These are phyloP conservation scores for Eustalomyia histrio DNA, from an alignment of 2,888 invertebrate genomes.

Conservation along the genomic window DNA sequence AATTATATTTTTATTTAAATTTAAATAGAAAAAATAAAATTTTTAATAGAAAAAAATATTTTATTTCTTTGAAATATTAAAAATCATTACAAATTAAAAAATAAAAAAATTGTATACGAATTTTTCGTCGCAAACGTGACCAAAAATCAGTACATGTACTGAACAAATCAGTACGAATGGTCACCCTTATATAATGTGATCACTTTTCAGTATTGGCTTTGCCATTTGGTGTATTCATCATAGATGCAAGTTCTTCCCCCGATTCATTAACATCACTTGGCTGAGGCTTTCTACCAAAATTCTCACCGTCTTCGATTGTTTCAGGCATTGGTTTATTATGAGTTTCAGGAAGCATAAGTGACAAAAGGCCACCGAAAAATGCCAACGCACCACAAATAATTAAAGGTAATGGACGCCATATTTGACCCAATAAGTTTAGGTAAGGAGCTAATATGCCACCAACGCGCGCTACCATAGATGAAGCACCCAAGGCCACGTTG, in stretches of 20 bases:
- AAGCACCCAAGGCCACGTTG: constrained; percentile 91
- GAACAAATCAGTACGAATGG: too few relatives aligned
- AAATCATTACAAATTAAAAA: too few relatives aligned
- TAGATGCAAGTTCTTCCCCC: constrained; percentile 70
- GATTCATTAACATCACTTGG: constrained; percentile 43
- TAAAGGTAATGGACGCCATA: constrained; percentile 85
- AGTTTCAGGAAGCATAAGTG: constrained; percentile 89
- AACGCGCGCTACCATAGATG: constrained; percentile 92
- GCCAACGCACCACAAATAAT: constrained; percentile 87
- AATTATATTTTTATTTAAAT: too few relatives aligned
- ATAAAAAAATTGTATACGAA: too few relatives aligned
- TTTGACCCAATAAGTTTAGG: constrained; percentile 84
- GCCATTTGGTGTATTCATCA: constrained; percentile 64
- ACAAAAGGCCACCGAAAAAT: constrained; percentile 85
- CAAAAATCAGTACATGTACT: too few relatives aligned
- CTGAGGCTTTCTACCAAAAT: constrained; percentile 81
- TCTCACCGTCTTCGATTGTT: constrained; percentile 89
- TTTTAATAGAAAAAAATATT: too few relatives aligned
- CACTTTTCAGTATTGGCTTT: constrained; percentile 35
- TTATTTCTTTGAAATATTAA: too few relatives aligned
- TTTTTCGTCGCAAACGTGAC: too few relatives aligned
- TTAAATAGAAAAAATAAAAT: too few relatives aligned
- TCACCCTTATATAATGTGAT: not conserved
- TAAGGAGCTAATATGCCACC: constrained; percentile 87
- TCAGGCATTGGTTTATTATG: constrained; percentile 88